phyloP scores from a whole-genome alignment of 1,140 invertebrate genomes.

The Drosophila ananassae region DNA sequence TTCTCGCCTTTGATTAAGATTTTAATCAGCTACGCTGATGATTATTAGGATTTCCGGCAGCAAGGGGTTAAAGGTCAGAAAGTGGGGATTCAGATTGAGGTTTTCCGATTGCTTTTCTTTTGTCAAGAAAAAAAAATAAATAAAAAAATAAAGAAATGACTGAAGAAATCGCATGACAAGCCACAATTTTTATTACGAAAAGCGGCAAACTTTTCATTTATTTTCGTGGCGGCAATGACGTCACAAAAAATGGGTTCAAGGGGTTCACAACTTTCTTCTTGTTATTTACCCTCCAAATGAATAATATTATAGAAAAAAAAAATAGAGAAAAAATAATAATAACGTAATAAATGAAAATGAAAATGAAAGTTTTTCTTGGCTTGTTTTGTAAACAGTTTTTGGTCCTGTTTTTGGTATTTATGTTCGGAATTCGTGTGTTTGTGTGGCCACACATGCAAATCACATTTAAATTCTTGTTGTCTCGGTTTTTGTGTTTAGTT shows the following conservation, averaged over 20 bases:
- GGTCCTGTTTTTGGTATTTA: conserved; percentile 8
- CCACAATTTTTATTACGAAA: conserved; percentile 68
- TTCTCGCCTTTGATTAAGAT: conserved; percentile 36
- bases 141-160: conserved; percentile 2
- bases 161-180: conserved; percentile 72
- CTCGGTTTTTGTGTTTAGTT: background rate
- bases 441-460: conserved; percentile 2
- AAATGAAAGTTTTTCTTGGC: conserved; percentile 38
- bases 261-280: background rate
- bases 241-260: conserved; percentile 29
- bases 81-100: conserved; percentile 18
- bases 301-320: background rate
- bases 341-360: conserved; percentile 53
- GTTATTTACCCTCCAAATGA: background rate
- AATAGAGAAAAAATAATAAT: conserved; percentile 35
- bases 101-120: background rate
- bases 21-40: conserved; percentile 24
- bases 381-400: conserved; percentile 61
- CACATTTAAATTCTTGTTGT: conserved; percentile 12
- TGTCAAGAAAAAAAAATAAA: background rate
- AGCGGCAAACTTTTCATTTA: conserved; percentile 74
- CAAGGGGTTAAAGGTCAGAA: background rate
- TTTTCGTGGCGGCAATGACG: conserved; percentile 49
- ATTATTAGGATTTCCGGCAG: conserved; percentile 15
- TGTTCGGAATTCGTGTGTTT: background rate